Evolutionary conservation across 2,113 vertebrate species (phyloP), one percentile per base, ranked within the genome.

Genomic region (Dicerorhinus sumatrensis): DNA sequence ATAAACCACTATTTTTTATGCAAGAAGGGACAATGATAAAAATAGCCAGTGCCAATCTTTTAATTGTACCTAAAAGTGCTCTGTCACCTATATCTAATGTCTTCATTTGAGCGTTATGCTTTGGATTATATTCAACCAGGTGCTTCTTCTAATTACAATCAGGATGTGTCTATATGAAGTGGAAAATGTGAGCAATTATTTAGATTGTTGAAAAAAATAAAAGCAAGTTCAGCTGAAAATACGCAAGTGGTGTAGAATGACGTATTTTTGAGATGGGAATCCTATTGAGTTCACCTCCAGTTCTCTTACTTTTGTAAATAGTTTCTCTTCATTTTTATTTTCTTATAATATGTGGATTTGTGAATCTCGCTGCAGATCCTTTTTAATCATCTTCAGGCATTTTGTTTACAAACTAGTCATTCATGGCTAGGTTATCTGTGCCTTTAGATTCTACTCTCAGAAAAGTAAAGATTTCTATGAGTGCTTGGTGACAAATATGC

Each of bases 11-110:
- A 18, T 39, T 82, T 97, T 83, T 97, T 89, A 96, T 89, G 81
- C 67, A 96, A 81, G 60, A 97, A 96, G 31, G 82, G 48, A 42
- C 97, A 94, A 81, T 96, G 88, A 96, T 84, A 98, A 98, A 98
- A 94, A 98, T 8, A 81, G 58, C 51, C 93, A 88, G 51, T 97
- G 54, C 46, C 65, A 86, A 36, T 94, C 33, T 94, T 97, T 96
- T 97, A 92, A 98, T 97, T 98, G 58, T 83, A 91, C 54, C 72
- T 97, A 94, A 97, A 97, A 97, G 65, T 93, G 70, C 69, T 87
- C 27, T 84, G 31, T 97, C 95, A 89, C 31, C 39, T 93, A 14
- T 89, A 91, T 48, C 81, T 97, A 95, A 84, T 67, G 56, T 89
- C 92, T 97, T 98, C 48, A 62, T 91, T 92, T 97, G 70, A 97